Evolutionary conservation across 2,888 invertebrate genomes (phyloP).

Genomic region (Alviniconcha strummeri): DNA sequence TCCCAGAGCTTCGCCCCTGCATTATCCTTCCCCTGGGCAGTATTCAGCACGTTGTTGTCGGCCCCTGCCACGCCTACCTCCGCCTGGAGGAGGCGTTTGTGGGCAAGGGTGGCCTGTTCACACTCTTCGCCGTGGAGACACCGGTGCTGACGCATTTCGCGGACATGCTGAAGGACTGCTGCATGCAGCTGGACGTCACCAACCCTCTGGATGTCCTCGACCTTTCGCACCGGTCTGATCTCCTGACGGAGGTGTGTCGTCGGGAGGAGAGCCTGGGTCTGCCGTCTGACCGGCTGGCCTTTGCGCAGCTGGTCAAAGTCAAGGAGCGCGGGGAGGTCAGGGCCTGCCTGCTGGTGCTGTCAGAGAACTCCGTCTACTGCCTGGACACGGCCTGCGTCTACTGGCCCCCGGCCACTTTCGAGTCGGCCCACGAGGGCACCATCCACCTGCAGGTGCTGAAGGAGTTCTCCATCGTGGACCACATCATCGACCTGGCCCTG

Average conservation of each 20-base stretch:
- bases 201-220: conserved; percentile 51
- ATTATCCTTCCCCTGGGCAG: conserved; percentile 66
- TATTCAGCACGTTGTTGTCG: conserved; percentile 67
- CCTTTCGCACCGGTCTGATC: conserved; percentile 52
- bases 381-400: conserved; percentile 59
- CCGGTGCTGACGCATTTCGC: conserved; percentile 59
- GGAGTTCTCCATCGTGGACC: conserved; percentile 61
- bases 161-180: conserved; percentile 49
- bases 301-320: conserved; percentile 50
- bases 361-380: conserved; percentile 64
- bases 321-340: conserved; percentile 39
- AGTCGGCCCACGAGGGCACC: conserved; percentile 49
- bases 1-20: conserved; percentile 65
- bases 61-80: conserved; percentile 62
- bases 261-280: conserved; percentile 55
- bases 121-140: conserved; percentile 59
- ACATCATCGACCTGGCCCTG: conserved; percentile 63
- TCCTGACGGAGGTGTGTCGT: conserved; percentile 54
- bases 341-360: conserved; percentile 59
- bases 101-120: conserved; percentile 65
- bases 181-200: conserved; percentile 38
- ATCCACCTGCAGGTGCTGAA: conserved; percentile 61
- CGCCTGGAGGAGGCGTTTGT: conserved; percentile 70
- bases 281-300: conserved; percentile 57
- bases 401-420: conserved; percentile 67